Conservation (phyloP, 1,140 invertebrate species). For the Magallana angulata region DNA sequence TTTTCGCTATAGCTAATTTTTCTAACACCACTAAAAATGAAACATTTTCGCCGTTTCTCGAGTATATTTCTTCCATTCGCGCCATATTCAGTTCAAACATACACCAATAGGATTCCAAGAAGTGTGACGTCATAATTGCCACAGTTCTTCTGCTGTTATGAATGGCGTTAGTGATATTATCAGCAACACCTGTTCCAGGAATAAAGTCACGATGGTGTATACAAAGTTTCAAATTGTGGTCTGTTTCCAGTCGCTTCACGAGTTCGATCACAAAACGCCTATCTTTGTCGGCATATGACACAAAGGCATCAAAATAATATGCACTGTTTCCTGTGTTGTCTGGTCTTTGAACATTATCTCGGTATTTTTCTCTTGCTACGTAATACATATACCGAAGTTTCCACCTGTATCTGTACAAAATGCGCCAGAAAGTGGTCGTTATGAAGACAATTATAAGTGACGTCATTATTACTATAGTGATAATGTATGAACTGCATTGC, state of each 20-base stretch:
- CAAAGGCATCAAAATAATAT: slow-evolving; percentile 73
- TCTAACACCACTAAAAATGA: slow-evolving; percentile 39
- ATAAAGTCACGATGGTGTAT: slow-evolving; percentile 68
- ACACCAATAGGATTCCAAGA: slow-evolving; percentile 85
- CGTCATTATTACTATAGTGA: background rate
- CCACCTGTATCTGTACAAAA: slow-evolving; percentile 27
- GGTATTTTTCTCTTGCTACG: slow-evolving; percentile 28
- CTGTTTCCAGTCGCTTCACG: slow-evolving; percentile 53
- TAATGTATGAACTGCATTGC: background rate
- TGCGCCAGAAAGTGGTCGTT: background rate
- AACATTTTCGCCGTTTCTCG: slow-evolving; percentile 40
- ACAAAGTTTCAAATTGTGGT: slow-evolving; percentile 60
- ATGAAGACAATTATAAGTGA: slow-evolving; percentile 1
- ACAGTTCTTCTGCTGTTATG: slow-evolving; percentile 82
- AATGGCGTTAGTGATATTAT: slow-evolving; percentile 83
- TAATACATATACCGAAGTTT: slow-evolving; percentile 28
- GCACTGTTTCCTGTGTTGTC: background rate
- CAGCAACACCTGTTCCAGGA: slow-evolving; percentile 80
- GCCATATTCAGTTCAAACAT: slow-evolving; percentile 83
- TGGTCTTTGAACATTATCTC: background rate
- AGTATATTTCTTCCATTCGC: slow-evolving; percentile 62
- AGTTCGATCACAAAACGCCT: slow-evolving; percentile 56
- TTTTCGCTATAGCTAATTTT: background rate
- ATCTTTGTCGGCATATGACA: slow-evolving; percentile 67
- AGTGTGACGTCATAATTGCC: slow-evolving; percentile 83